Conservation (phyloP, 2,888 invertebrate species). For the Quadriops clusia region DNA sequence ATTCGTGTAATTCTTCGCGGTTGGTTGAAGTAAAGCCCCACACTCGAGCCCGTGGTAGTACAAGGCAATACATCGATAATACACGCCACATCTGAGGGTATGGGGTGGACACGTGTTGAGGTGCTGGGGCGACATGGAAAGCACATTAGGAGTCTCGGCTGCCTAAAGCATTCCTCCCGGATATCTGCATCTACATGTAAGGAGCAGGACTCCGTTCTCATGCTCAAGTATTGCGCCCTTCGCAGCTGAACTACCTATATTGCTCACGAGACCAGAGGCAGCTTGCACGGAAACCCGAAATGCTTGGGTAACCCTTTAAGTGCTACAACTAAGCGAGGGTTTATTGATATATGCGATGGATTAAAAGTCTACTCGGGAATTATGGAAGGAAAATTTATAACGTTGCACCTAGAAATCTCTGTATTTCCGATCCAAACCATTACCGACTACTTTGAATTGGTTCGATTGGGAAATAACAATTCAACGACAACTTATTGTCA, state of each 20-base stretch:
- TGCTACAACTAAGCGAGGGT: no score
- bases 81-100: constrained; percentile 27
- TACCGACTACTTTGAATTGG: no score
- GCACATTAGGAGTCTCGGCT: constrained; percentile 34
- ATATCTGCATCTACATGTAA: constrained; percentile 30
- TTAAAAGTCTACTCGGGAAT: no score
- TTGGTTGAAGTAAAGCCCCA: constrained; percentile 31
- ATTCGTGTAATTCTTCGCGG: constrained; percentile 31
- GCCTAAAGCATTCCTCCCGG: constrained; percentile 26
- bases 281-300: no score
- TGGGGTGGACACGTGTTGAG: constrained; percentile 38
- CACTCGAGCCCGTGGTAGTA: constrained; percentile 30
- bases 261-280: no score
- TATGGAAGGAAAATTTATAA: no score
- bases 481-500: no score
- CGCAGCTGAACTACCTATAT: no score
- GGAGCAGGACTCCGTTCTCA: constrained; percentile 28
- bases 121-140: constrained; percentile 38
- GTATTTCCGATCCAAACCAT: no score
- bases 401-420: no score
- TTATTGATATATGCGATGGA: no score
- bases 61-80: constrained; percentile 36
- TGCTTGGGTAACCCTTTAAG: constrained; percentile 11
- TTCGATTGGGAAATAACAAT: no score
- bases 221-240: constrained; percentile 17